Evolutionary conservation across 2,113 vertebrate species (phyloP).

Genomic region (Aldabrachelys gigantea): DNA sequence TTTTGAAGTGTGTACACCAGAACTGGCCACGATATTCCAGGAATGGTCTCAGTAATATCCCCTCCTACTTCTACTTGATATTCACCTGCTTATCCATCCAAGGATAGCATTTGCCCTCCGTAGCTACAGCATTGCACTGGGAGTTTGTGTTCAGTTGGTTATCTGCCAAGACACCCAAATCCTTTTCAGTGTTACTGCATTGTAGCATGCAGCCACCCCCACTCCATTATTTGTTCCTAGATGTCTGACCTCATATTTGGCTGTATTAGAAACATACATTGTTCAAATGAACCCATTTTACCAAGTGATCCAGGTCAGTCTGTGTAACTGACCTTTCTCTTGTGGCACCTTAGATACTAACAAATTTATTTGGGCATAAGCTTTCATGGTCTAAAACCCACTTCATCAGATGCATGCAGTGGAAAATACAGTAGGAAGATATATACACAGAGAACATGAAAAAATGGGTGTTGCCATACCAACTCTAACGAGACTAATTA

Average conservation of each 20-base stretch:
- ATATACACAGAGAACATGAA: too few relatives aligned
- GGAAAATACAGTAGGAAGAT: too few relatives aligned
- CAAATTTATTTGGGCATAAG: too few relatives aligned
- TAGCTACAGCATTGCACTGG: not conserved
- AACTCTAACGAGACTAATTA: too few relatives aligned
- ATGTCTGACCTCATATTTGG: not conserved
- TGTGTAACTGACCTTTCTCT: not conserved
- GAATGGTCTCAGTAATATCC: not conserved
- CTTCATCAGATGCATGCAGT: too few relatives aligned
- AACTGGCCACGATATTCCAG: not conserved
- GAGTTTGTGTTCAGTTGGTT: not conserved
- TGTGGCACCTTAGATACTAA: too few relatives aligned
- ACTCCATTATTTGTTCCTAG: not conserved
- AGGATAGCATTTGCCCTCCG: not conserved
- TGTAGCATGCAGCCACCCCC: not conserved
- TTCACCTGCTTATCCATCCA: too few relatives aligned
- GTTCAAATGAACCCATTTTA: not conserved
- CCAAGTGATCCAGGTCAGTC: not conserved
- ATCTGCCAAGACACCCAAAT: not conserved
- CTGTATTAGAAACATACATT: not conserved
- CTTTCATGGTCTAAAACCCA: too few relatives aligned
- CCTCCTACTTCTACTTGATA: not conserved
- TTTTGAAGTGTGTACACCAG: not conserved
- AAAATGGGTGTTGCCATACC: too few relatives aligned
- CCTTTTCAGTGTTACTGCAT: not conserved